Evolutionary conservation across 1,140 invertebrate genomes (phyloP), one percentile per base, ranked within the genome.

Genomic region (Drosophila bipectinata): DNA sequence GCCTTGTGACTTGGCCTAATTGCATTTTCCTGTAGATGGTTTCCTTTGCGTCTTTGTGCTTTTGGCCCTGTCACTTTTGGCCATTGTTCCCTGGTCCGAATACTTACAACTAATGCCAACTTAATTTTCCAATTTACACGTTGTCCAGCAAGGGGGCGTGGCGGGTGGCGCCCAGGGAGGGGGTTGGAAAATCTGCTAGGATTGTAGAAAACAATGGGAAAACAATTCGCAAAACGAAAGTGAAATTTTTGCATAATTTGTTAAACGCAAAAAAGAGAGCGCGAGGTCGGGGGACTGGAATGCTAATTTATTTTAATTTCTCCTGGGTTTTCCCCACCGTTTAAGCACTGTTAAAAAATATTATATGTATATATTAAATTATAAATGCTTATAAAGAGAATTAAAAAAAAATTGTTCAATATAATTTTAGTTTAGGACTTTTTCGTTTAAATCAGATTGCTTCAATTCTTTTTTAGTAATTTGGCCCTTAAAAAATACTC

Each of bases 1-100:
- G 45, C 3, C n/a, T 61, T 32, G 14, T 37, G 10, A 12, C 61
- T 28, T 59, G 53, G 34, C 21, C 37, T 61, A 64, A 64, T 64
- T 61, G 61, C 61, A 61, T 61, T 64, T 61, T 28, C 21, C 41
- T 64, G 56, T 61, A 61, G 61, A 28, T 34, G 18, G 10, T 12
- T 28, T 61, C 5, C 9, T 15, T 39, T 6, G 1, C 6, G 56
- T 28, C 26, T 28, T 7, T 28, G 26, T 7, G 26, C 6, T 28
- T 28, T 28, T 28, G 26, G 26, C 26, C 26, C 26, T 28, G 26
- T 24, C 56, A 48, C 44, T 48, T 59, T 24, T 32, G 14, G 7
- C 56, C 18, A 21, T 24, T 49, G 18, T 59, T 59, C 7, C 32
- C 18, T n/a, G 34, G 37, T 8, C 28, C 56, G 15, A 30, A 28